Base-by-base conservation (phyloP, 1,140 invertebrate genomes). In the Scylla paramamosain region DNA sequence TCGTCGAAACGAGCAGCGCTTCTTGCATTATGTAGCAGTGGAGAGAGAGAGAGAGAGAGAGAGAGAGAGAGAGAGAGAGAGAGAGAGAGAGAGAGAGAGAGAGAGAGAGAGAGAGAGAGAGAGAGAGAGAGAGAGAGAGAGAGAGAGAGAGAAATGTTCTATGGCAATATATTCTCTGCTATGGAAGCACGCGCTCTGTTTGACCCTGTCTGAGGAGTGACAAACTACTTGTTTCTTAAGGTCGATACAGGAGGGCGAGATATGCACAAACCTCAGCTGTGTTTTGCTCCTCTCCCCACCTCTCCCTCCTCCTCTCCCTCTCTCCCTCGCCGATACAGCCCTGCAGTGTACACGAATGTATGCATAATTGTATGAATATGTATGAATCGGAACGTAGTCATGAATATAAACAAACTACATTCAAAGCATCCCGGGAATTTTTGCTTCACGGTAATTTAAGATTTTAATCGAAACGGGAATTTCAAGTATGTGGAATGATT, bases 341-440 rank as follows among this genome's bases (percentile, higher is more conserved):
- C 67, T n/a, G 20, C 67, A n/a, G 52, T 77, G 25, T 77, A n/a
- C 67, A 20, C 67, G 0, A n/a, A 3, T 77, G 20, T n/a, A 77
- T 77, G 67, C 67, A 77, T 77, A 77, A n/a, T 77, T 77, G 67
- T 77, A 77, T 77, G 67, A 77, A 77, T 77, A 77, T 77, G 67
- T 77, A 77, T 77, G 67, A 77, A 77, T 77, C 12, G 20, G 25
- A 77, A n/a, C 67, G 67, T 77, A 77, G 67, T 20, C 67, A 77
- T 77, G 67, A 77, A 77, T 77, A 77, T 77, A 77, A 77, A 77
- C 25, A 77, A n/a, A 77, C 67, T 77, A 25, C 67, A n/a, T 77
- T 77, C n/a, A 77, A 77, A 77, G 67, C n/a, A 77, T 77, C 8
- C 20, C 20, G 67, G 67, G 67, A 77, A 77, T n/a, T n/a, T 59